A percentile compares a stretch with the other conserved stretches of the same genome.
These are phyloP conservation scores for Dryobates pubescens DNA, from an alignment of 2,797 vertebrate genomes.

Conservation along the genomic window DNA sequence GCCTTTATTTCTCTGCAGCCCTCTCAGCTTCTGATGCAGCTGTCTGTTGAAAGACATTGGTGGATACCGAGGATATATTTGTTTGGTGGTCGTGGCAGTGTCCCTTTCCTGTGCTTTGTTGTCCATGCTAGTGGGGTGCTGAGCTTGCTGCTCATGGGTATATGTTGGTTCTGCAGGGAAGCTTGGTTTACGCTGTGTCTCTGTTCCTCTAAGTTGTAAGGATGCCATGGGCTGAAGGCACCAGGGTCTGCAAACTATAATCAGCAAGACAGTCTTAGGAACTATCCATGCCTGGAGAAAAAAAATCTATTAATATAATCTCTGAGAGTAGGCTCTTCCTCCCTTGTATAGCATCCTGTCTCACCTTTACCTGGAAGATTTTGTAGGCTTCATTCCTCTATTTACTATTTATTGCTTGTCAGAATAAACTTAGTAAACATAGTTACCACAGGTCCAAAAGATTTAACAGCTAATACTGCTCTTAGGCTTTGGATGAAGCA, in stretches of 20 bases:
- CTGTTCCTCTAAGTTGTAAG: background rate
- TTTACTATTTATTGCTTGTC: background rate
- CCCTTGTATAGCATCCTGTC: background rate
- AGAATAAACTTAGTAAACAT: background rate
- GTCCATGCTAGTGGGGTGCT: background rate
- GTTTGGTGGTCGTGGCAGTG: background rate
- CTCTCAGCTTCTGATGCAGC: background rate
- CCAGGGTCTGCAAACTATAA: background rate
- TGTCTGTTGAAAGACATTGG: background rate
- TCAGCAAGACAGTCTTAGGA: background rate
- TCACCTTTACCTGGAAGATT: background rate
- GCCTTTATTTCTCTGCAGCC: background rate
- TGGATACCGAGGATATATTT: background rate
- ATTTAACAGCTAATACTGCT: background rate
- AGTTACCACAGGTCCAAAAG: background rate
- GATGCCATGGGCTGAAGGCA: background rate
- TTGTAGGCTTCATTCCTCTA: background rate
- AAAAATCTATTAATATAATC: background rate
- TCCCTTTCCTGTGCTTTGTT: background rate
- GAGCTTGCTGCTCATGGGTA: background rate
- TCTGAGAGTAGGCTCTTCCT: background rate
- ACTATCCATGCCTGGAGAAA: background rate
- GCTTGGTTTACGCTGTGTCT: background rate
- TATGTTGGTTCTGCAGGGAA: background rate
- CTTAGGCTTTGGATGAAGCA: background rate